Evolutionary conservation across 1,140 invertebrate genomes (phyloP).

Genomic region (Drusus annulatus): DNA sequence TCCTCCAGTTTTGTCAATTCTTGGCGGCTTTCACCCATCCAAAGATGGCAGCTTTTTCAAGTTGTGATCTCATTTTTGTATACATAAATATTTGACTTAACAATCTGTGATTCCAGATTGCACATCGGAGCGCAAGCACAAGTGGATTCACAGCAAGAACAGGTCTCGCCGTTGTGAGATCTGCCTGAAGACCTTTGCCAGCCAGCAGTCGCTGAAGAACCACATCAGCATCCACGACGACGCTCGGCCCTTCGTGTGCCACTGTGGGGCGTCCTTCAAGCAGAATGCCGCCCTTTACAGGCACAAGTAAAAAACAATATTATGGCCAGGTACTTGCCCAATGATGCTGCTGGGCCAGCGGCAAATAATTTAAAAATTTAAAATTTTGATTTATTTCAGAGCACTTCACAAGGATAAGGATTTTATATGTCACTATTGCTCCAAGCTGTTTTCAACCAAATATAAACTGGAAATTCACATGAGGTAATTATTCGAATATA

Average conservation of each 20-base stretch:
- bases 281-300: conserved; percentile 31
- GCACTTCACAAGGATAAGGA: conserved; percentile 32
- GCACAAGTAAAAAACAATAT: conserved; percentile 38
- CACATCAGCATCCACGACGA: conserved; percentile 37
- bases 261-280: conserved; percentile 43
- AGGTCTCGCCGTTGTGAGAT: conserved; percentile 25
- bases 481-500: conserved; percentile 11
- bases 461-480: conserved; percentile 45
- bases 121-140: conserved; percentile 33
- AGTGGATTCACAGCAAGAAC: conserved; percentile 4
- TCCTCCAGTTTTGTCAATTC: too few species aligned
- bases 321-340: too few species aligned
- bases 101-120: neutral
- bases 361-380: neutral
- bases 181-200: conserved; percentile 38
- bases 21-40: too few species aligned
- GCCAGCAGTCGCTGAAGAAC: conserved; percentile 21
- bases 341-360: neutral
- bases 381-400: conserved; percentile 37
- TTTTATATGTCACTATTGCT: conserved; percentile 45
- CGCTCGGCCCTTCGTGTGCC: conserved; percentile 36
- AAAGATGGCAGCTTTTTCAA: too few species aligned
- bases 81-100: too few species aligned
- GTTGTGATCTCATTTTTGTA: too few species aligned
- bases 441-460: conserved; percentile 41